phyloP scores from a whole-genome alignment of 2,888 invertebrate genomes.

The Ceramica pisi region DNA sequence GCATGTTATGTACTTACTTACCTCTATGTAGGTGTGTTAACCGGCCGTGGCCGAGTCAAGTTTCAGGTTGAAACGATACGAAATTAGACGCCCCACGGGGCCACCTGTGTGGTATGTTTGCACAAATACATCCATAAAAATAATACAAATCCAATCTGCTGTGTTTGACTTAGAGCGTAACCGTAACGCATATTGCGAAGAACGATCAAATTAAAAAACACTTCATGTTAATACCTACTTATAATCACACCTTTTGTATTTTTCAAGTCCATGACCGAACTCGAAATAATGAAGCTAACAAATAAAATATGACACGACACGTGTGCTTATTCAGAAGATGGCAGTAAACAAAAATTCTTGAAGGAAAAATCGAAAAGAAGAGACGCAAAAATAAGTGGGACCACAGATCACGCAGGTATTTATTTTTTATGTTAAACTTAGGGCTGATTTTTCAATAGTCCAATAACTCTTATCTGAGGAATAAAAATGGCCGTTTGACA shows the following conservation, averaged over 20 bases:
- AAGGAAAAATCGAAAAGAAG: not conserved
- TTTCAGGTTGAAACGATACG: conserved; percentile 37
- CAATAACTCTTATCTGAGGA: too few species aligned
- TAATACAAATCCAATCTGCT: conserved; percentile 1
- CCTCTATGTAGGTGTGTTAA: not conserved
- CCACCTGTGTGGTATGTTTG: conserved; percentile 7
- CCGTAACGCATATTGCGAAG: not conserved
- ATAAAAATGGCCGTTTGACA: too few species aligned
- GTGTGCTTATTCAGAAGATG: too few species aligned
- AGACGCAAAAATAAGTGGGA: not conserved
- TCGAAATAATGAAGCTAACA: too few species aligned
- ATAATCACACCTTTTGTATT: not conserved
- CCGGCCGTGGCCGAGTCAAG: conserved; percentile 16
- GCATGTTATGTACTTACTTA: not conserved
- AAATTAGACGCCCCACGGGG: conserved; percentile 38
- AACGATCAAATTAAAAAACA: conserved; percentile 10
- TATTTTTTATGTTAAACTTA: too few species aligned
- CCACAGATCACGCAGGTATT: too few species aligned
- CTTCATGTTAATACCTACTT: too few species aligned
- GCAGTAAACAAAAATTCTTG: not conserved
- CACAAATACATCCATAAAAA: conserved; percentile 9
- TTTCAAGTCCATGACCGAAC: not conserved
- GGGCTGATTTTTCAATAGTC: too few species aligned
- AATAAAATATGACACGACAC: too few species aligned
- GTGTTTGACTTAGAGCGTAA: conserved; percentile 5